phyloP scores from a whole-genome alignment of 2,888 invertebrate species.

The Aleiodes leptofemur region DNA sequence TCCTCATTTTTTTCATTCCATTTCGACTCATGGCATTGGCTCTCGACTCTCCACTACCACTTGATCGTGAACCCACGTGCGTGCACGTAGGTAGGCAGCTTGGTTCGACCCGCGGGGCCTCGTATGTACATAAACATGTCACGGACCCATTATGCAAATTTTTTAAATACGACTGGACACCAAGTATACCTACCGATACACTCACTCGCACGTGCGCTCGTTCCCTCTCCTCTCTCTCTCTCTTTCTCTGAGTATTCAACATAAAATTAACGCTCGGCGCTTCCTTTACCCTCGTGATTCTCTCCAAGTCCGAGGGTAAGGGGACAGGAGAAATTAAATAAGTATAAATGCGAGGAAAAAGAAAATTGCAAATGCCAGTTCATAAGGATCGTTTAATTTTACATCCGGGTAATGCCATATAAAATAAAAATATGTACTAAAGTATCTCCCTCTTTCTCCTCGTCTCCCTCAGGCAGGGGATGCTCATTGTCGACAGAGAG shows the following conservation, averaged over 20 bases:
- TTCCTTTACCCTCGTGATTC: slow-evolving; percentile 7
- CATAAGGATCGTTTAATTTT: slow-evolving; percentile 31
- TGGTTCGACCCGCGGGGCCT: slow-evolving; percentile 41
- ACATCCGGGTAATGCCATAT: slow-evolving; percentile 69
- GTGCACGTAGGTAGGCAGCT: slow-evolving; percentile 57
- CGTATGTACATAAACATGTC: slow-evolving; percentile 73
- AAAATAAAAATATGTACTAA: slow-evolving; percentile 68
- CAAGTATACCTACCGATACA: slow-evolving; percentile 58
- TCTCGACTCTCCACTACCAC: slow-evolving; percentile 12
- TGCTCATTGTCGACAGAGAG: slow-evolving; percentile 45
- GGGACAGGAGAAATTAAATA: slow-evolving; percentile 27
- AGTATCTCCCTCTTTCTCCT: slow-evolving; percentile 44
- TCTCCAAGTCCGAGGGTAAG: slow-evolving; percentile 3
- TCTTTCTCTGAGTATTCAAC: neutral
- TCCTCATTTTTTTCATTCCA: too few species aligned
- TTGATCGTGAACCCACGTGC: slow-evolving; percentile 56
- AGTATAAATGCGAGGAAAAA: slow-evolving; percentile 31
- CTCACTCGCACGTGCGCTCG: slow-evolving; percentile 36
- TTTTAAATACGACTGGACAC: slow-evolving; percentile 72
- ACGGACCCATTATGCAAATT: slow-evolving; percentile 73
- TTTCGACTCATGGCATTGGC: slow-evolving; percentile 9
- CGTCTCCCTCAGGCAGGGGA: slow-evolving; percentile 36
- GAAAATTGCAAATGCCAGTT: neutral
- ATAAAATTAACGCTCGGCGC: slow-evolving; percentile 25
- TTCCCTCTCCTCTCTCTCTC: slow-evolving; percentile 19